Evolutionary conservation across 2,797 vertebrate species (phyloP), one percentile per base, ranked within the genome.

Genomic region (Hafferia zeledoni): DNA sequence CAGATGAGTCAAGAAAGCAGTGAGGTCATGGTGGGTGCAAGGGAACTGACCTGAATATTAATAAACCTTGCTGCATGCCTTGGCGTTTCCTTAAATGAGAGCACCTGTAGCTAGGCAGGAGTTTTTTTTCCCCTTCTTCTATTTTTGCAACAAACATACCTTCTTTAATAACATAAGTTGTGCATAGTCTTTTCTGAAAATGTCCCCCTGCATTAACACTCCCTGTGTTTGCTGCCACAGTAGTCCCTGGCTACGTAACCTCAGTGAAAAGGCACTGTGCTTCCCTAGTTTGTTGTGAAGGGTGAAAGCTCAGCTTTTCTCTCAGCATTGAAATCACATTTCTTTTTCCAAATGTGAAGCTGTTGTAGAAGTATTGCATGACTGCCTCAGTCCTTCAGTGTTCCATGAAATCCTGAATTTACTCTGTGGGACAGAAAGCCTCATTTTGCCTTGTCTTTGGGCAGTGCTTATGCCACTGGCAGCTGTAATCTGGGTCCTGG

Each of bases 1-100:
- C 41, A 93, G 87, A 72, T 90, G 90, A 96, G 90, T 96, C 87
- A 96, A 81, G 88, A 93, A 93, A 94, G 80, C 72, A 69, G 85
- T 83, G 94, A 94, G 75, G 24, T 93, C 86, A 89, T 80, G 75
- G 79, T 92, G 53, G 77, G 74, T 90, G 69, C 65, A 41, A 52
- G 63, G 81, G 77, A 93, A 63, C 87, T 96, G 94, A 91, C 63
- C 57, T 93, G 95, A 94, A 95, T 94, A 67, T 76, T 93, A 95
- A 96, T 52, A 55, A 85, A 68, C 50, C 59, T 75, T 63, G 37
- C 72, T 83, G 50, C 78, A 82, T 91, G 43, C 31, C 75, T 83
- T 0, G 3, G 17, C 77, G 49, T 83, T 86, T 65, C 28, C 65
- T 72, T 88, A 86, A 75, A 63, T 65, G 44, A 89, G 89, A 80